phyloP scores from a whole-genome alignment of 2,888 invertebrate genomes.

The Brachypterus glaber region DNA sequence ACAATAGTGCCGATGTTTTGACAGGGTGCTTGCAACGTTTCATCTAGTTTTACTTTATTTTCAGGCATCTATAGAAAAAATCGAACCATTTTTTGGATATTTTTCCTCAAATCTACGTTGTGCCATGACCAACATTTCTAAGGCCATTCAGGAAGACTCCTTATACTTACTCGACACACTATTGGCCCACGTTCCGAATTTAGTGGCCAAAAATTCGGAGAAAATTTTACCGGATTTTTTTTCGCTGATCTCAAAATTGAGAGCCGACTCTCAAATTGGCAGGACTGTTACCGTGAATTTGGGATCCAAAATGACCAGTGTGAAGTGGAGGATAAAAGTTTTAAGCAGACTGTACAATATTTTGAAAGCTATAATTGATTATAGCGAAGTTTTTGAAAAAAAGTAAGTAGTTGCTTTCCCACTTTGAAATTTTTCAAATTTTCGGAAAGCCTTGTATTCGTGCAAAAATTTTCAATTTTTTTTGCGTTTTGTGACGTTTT shows the following conservation, averaged over 20 bases:
- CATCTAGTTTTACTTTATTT: too few relatives aligned
- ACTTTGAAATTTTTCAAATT: background rate
- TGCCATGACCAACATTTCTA: constrained; percentile 83
- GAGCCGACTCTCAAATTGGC: constrained; percentile 54
- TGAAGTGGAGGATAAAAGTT: constrained; percentile 71
- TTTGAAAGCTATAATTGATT: constrained; percentile 35
- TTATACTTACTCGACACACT: constrained; percentile 68
- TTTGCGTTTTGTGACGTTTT: too few relatives aligned
- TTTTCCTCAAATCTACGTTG: constrained; percentile 73
- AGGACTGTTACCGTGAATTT: constrained; percentile 61
- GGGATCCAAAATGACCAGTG: constrained; percentile 61
- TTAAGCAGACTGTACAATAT: constrained; percentile 59
- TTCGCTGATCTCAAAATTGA: constrained; percentile 71
- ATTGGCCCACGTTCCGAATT: constrained; percentile 53
- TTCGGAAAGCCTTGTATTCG: too few relatives aligned
- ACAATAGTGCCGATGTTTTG: too few relatives aligned
- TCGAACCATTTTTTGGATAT: constrained; percentile 66
- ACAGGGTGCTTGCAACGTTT: too few relatives aligned
- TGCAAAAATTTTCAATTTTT: too few relatives aligned
- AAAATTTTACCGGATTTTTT: constrained; percentile 72
- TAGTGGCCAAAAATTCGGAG: constrained; percentile 57
- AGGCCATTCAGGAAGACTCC: constrained; percentile 73
- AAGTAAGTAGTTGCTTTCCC: background rate
- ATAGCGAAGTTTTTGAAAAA: background rate
- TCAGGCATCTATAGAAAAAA: constrained; percentile 42